Conservation (phyloP, 2,113 vertebrate genomes). For the Passer montanus region DNA sequence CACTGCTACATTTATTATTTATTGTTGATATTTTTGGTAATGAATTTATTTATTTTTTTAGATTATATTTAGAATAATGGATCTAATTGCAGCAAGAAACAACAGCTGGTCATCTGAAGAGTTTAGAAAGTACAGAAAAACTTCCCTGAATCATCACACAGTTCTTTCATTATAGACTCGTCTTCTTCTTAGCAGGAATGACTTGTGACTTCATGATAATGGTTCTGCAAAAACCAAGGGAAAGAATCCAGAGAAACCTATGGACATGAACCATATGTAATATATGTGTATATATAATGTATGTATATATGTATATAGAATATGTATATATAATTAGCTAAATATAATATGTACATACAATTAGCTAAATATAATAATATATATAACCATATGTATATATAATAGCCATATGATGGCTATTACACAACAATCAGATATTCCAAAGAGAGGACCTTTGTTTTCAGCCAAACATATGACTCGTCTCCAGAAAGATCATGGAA, state of each 20-base stretch:
- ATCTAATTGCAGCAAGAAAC: not conserved
- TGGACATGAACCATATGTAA: not conserved
- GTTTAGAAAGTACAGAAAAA: not conserved
- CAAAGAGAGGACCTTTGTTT: constrained; percentile 17
- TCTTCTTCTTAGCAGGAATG: not conserved
- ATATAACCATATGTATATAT: too few relatives aligned
- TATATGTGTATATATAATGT: too few relatives aligned
- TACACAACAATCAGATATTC: not conserved
- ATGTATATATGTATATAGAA: too few relatives aligned
- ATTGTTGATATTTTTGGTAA: not conserved
- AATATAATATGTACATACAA: too few relatives aligned
- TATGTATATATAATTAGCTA: too few relatives aligned
- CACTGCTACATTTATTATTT: not conserved
- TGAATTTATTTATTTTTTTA: not conserved
- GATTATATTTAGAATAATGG: not conserved
- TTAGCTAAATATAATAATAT: too few relatives aligned
- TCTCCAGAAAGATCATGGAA: not conserved
- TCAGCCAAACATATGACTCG: not conserved
- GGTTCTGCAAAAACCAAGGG: not conserved
- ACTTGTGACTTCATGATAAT: not conserved
- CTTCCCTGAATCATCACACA: not conserved
- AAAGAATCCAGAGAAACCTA: not conserved
- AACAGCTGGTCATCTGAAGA: not conserved
- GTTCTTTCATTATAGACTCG: not conserved
- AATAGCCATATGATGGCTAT: not conserved